Conservation (phyloP, 2,888 invertebrate genomes). For the Gonocerus acuteangulatus region DNA sequence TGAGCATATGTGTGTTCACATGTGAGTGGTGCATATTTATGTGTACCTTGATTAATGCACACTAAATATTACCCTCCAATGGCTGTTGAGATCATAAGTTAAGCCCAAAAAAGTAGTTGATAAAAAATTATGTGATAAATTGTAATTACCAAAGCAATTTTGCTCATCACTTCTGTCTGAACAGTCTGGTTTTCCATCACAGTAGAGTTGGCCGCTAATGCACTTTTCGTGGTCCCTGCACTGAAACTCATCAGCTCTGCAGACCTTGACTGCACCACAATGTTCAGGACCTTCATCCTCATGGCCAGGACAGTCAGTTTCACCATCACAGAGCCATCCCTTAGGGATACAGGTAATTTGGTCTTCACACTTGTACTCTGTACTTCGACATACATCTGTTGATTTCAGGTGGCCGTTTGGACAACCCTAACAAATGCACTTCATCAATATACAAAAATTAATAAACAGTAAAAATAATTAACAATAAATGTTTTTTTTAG, state of each 20-base stretch:
- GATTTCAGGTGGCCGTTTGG: neutral
- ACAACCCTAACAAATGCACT: too few relatives aligned
- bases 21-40: too few relatives aligned
- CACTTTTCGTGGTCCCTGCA: slow-evolving; percentile 66
- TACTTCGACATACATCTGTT: neutral
- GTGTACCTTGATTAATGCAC: too few relatives aligned
- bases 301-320: slow-evolving; percentile 72
- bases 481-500: too few relatives aligned
- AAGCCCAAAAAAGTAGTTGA: too few relatives aligned
- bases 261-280: slow-evolving; percentile 56
- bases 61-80: too few relatives aligned
- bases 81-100: too few relatives aligned
- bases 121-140: too few relatives aligned
- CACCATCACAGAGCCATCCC: slow-evolving; percentile 78
- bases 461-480: too few relatives aligned
- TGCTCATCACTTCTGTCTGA: slow-evolving; percentile 74
- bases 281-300: slow-evolving; percentile 62
- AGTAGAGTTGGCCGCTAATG: slow-evolving; percentile 70
- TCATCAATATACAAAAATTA: too few relatives aligned
- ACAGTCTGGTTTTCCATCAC: slow-evolving; percentile 75
- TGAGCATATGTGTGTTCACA: too few relatives aligned
- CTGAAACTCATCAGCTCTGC: slow-evolving; percentile 75
- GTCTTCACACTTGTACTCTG: slow-evolving; percentile 74
- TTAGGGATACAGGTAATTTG: slow-evolving; percentile 70
- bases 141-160: too few relatives aligned